Evolutionary conservation across 2,797 vertebrate species (phyloP).

Genomic region (Macrochelys suwanniensis): DNA sequence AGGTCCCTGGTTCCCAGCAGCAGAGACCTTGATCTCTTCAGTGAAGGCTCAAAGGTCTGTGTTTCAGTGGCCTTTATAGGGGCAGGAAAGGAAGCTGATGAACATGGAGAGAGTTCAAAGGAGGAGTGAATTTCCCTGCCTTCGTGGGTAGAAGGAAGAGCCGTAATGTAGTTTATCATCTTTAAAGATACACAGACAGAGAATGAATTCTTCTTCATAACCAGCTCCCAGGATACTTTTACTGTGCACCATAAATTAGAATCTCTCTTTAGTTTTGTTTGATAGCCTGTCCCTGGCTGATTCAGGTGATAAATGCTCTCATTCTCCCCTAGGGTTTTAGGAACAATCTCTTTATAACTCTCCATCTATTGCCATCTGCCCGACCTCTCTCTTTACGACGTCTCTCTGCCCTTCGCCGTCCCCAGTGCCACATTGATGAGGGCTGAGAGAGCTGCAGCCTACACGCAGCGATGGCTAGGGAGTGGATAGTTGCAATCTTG

Average conservation of each 20-base stretch:
- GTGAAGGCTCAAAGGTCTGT: fast-evolving
- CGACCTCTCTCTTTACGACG: not conserved
- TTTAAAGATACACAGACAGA: slow-evolving; percentile 44
- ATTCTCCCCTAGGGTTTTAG: slow-evolving; percentile 44
- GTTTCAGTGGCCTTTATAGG: fast-evolving
- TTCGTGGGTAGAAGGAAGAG: slow-evolving; percentile 2
- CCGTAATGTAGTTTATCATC: slow-evolving; percentile 43
- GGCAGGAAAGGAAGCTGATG: not conserved
- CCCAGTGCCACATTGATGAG: fast-evolving
- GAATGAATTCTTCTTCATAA: slow-evolving; percentile 66
- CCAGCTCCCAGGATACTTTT: slow-evolving; percentile 64
- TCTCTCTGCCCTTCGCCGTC: not conserved
- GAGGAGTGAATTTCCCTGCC: slow-evolving; percentile 23
- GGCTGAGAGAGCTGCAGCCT: not conserved
- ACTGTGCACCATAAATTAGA: slow-evolving; percentile 77
- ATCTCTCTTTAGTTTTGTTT: slow-evolving; percentile 77
- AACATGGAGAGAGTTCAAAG: not conserved
- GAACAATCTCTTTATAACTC: slow-evolving; percentile 51
- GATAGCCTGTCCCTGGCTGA: slow-evolving; percentile 74
- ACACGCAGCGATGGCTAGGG: not conserved
- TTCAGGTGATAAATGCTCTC: slow-evolving; percentile 74
- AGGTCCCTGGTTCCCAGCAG: fast-evolving
- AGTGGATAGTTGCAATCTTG: not conserved
- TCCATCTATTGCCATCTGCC: slow-evolving; percentile 34
- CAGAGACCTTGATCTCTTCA: not conserved